phyloP scores from a whole-genome alignment of 2,888 invertebrate species.

The Pherbina coryleti region DNA sequence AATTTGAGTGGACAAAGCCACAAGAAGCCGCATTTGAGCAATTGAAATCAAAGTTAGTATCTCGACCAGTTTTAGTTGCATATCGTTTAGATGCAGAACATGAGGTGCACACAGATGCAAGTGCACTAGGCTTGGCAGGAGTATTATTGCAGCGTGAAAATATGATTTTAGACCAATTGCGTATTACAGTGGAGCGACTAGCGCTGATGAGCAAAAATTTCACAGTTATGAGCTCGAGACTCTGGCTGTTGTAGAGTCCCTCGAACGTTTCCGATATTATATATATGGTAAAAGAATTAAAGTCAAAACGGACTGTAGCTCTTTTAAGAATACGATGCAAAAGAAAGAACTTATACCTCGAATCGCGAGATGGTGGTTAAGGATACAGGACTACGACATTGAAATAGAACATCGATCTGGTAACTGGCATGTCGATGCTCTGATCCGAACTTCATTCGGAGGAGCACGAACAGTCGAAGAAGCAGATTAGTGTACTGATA shows the following conservation, averaged over 20 bases:
- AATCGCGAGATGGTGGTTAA: slow-evolving; percentile 39
- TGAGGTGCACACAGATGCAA: no score
- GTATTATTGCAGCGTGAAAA: no score
- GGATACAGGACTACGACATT: slow-evolving; percentile 41
- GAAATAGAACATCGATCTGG: slow-evolving; percentile 41
- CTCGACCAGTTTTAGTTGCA: no score
- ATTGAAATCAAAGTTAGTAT: no score
- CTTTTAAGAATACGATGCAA: slow-evolving; percentile 28
- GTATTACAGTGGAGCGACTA: slow-evolving; percentile 19
- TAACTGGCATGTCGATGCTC: slow-evolving; percentile 33
- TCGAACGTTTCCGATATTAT: slow-evolving; percentile 42
- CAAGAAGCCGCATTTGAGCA: no score
- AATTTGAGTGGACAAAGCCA: no score
- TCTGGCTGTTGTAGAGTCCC: slow-evolving; percentile 43
- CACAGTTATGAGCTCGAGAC: slow-evolving; percentile 33
- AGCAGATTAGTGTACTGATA: neutral
- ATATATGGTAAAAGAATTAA: slow-evolving; percentile 34
- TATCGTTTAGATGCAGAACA: no score
- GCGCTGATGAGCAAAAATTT: neutral
- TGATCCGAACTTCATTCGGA: slow-evolving; percentile 22
- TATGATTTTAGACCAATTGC: slow-evolving; percentile 16
- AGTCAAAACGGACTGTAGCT: slow-evolving; percentile 39
- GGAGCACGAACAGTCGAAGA: neutral
- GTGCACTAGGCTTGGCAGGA: no score
- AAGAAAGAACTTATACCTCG: slow-evolving; percentile 43